These are phyloP conservation scores for Scrobipalpa costella DNA, from an alignment of 2,888 invertebrate species.

Conservation along the genomic window DNA sequence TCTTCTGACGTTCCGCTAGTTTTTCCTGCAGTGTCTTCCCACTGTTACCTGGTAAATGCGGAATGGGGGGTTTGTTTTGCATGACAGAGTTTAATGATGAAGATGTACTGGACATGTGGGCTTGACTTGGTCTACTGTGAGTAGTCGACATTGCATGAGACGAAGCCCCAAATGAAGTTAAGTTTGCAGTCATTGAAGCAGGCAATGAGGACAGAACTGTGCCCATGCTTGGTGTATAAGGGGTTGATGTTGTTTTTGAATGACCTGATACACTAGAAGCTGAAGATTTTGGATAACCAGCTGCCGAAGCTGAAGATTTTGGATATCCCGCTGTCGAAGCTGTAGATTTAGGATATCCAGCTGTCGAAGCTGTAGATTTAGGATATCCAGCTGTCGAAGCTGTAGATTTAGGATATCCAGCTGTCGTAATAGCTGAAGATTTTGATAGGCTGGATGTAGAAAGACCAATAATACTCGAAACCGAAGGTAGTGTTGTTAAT, in stretches of 20 bases:
- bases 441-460: background rate
- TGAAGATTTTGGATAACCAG: constrained; percentile 7
- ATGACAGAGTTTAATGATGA: constrained; percentile 52
- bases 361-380: constrained; percentile 9
- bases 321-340: too few species aligned
- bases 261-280: constrained; percentile 38
- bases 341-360: background rate
- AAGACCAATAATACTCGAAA: background rate
- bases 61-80: constrained; percentile 63
- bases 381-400: too few species aligned
- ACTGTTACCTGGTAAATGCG: constrained; percentile 75
- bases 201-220: constrained; percentile 65
- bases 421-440: background rate
- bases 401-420: background rate
- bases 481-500: background rate
- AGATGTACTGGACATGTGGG: constrained; percentile 58
- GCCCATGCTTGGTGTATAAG: constrained; percentile 66
- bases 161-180: constrained; percentile 47
- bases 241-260: constrained; percentile 48
- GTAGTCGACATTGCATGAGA: constrained; percentile 37
- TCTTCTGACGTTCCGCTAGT: constrained; percentile 84
- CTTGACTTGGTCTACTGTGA: constrained; percentile 51
- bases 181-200: constrained; percentile 61
- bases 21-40: constrained; percentile 86
- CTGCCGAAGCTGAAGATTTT: background rate